A percentile compares a stretch with the other conserved stretches of the same genome.
These are phyloP conservation scores for Steinernema feltiae DNA, from an alignment of 1,140 invertebrate genomes.

Conservation along the genomic window DNA sequence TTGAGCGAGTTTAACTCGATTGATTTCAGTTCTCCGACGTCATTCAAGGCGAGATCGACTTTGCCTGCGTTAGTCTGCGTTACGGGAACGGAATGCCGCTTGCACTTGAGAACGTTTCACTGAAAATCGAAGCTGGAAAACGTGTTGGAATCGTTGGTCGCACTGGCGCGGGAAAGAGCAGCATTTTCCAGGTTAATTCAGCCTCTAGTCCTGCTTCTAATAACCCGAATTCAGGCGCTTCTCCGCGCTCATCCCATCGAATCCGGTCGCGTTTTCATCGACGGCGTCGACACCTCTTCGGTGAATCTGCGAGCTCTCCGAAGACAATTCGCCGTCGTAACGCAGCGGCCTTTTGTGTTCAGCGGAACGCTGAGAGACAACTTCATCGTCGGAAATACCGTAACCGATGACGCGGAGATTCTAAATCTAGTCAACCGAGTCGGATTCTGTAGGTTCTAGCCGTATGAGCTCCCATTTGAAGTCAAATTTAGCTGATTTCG, in stretches of 20 bases:
- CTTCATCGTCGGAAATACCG: conserved; percentile 72
- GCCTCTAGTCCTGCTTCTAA: not conserved
- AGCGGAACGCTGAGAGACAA: conserved; percentile 78
- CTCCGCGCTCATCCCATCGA: conserved; percentile 70
- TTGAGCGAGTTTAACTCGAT: not conserved
- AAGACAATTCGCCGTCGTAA: conserved; percentile 72
- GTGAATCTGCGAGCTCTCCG: conserved; percentile 34
- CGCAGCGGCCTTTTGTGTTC: conserved; percentile 89
- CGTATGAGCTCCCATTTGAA: conserved; percentile 57
- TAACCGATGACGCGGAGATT: conserved; percentile 70
- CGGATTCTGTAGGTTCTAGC: conserved; percentile 65
- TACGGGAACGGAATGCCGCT: conserved; percentile 68
- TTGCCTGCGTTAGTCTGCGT: conserved; percentile 40
- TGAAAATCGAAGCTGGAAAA: conserved; percentile 67
- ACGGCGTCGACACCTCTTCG: conserved; percentile 72
- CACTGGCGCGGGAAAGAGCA: conserved; percentile 85
- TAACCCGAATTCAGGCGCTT: conserved; percentile 62
- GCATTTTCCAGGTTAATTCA: conserved; percentile 65
- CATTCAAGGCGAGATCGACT: conserved; percentile 34
- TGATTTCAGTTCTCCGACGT: not conserved
- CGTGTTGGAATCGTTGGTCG: conserved; percentile 68
- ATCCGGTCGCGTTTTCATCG: conserved; percentile 71
- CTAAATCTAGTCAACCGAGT: conserved; percentile 73
- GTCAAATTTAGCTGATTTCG: conserved; percentile 64
- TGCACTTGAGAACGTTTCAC: conserved; percentile 68